Evolutionary conservation across 2,113 vertebrate species (phyloP), one percentile per base, ranked within the genome.

Genomic region (Hystrix cristata): DNA sequence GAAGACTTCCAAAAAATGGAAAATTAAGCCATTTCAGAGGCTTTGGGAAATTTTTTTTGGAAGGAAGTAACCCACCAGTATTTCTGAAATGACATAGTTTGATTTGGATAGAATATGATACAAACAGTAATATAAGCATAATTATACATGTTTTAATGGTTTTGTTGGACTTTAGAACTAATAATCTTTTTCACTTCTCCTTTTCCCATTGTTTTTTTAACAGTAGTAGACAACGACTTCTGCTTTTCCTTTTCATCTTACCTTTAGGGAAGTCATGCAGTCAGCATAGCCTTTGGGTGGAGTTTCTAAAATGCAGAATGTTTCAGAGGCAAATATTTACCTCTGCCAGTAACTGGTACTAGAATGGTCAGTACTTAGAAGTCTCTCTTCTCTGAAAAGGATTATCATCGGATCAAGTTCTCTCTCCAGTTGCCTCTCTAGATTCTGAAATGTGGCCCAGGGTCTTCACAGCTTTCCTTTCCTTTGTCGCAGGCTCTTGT

Each of bases 401-500:
- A 92, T 76, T 97, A 51, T 92, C 48, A 0, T 25, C 55, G 2
- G 38, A 93, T 91, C 87, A 19, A 43, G 13, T 78, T 90, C 90
- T 95, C 84, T 72, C 74, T 65, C 81, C 14, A 46, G 10, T 51
- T 57, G 34, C 23, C 69, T 43, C 72, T 94, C 57, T 74, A 3
- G 51, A 34, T 53, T 87, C 5, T 65, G 48, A 92, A 27, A 97
- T 98, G 97, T 95, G 90, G 96, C 87, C 92, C 27, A 5, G 67
- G 5, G 7, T 91, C 46, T 86, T 97, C 6, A 92, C 48, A 34
- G 57, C 53, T 51, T 87, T 97, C 90, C 62, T 97, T 92, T 94
- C 16, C 55, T 79, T 91, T 62, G 10, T 46, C 96, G 34, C 97
- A 98, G 98, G 98, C 72, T 64, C 97, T 97, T 99, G 98, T 96